Evolutionary conservation across 2,113 vertebrate species (phyloP), one percentile per base, ranked within the genome.

Genomic region (Phodopus roborovskii): DNA sequence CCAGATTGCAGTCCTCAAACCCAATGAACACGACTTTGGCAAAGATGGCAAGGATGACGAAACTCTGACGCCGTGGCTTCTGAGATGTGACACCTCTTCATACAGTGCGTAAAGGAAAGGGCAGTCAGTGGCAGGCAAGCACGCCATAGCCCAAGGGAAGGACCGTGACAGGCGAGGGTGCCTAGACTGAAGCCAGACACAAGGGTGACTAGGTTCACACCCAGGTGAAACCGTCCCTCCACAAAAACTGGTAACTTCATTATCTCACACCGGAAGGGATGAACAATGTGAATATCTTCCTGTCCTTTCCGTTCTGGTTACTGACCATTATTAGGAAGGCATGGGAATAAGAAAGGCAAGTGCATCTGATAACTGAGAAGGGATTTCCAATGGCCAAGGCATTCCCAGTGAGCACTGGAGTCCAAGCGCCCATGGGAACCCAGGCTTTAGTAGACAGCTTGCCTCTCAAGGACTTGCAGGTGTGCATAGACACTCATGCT

Each of bases 251-350:
- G 87, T 45, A 66, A 10, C 9, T 45, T 5, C 66, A 26, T 73
- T 68, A 26, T 70, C 64, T 83, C 81, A 77, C 28, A 85, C 22
- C 11, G 39, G 30, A 77, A 86, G 36, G 88, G 7, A 7, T 17
- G 79, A 90, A 10, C 4, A 77, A 77, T 71, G 88, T 81, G 56
- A 94, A 39, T 48, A 79, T 92, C 94, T 90, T 22, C 92, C 53
- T 74, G 5, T 94, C 91, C 71, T 96, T 77, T 95, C 10, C 36
- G 17, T 84, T 90, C 60, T 75, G 71, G 48, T 28, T 90, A 74
- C 74, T 70, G 42, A 48, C 33, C 28, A 30, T 79, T 56, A 75
- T 70, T 83, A 94, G 50, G 26, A 95, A 75, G 42, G 36, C 48
- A 30, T 78, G 33, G 36, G 71, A 88, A 75, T 82, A 75, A 85